Percentiles rank a stretch among this genome's conserved stretches.
Conservation (phyloP, 2,888 invertebrate genomes). For the Orchestes rusci region DNA sequence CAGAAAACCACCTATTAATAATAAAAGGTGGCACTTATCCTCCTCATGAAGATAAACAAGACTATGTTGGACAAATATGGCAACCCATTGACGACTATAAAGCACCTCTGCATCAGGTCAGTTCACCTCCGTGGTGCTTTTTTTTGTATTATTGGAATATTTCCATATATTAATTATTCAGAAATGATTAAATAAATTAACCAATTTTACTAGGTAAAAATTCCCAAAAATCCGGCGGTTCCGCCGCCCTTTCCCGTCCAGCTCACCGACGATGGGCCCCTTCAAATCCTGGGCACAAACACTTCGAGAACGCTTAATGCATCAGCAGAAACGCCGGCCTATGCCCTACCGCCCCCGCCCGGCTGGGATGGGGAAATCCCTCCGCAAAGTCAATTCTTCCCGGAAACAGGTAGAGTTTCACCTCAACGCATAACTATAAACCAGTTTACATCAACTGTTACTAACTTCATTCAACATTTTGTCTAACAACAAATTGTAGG, state of each 20-base stretch:
- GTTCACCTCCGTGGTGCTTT: too few relatives aligned
- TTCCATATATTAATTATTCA: too few relatives aligned
- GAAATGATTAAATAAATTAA: background rate
- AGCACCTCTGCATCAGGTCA: conserved; percentile 66
- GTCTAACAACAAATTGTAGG: too few relatives aligned
- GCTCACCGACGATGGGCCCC: conserved; percentile 76
- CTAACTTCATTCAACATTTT: conserved; percentile 1
- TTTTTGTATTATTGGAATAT: background rate
- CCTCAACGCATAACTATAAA: too few relatives aligned
- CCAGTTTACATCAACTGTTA: background rate
- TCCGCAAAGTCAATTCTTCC: conserved; percentile 21
- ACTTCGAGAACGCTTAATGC: conserved; percentile 65
- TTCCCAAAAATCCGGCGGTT: conserved; percentile 73
- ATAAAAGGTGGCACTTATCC: conserved; percentile 72
- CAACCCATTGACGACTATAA: conserved; percentile 77
- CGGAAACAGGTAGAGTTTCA: conserved; percentile 30
- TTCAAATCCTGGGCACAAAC: conserved; percentile 79
- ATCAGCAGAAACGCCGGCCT: conserved; percentile 48
- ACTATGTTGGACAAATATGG: conserved; percentile 51
- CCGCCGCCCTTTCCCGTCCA: conserved; percentile 88
- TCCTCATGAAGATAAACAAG: conserved; percentile 44
- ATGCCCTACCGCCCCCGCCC: conserved; percentile 41
- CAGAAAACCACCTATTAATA: conserved; percentile 80
- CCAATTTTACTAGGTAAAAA: conserved; percentile 52
- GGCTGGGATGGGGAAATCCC: conserved; percentile 24